phyloP scores from a whole-genome alignment of 2,113 vertebrate species.

The Macrotus californicus region DNA sequence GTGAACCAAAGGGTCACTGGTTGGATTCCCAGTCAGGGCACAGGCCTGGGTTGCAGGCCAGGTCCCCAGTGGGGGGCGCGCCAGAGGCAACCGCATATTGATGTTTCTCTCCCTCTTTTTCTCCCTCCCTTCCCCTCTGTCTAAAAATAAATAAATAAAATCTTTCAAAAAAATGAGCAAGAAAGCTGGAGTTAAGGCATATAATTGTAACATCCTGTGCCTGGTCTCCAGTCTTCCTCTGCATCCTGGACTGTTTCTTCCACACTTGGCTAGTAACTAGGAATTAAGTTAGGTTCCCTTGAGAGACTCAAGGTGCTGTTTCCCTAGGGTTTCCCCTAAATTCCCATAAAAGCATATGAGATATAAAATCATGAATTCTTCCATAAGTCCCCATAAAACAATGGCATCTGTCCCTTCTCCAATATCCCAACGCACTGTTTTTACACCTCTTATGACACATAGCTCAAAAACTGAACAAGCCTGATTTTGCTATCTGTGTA shows the following conservation, averaged over 20 bases:
- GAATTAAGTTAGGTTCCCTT: constrained; percentile 8
- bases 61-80: no score
- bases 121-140: no score
- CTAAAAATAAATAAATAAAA: no score
- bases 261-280: not conserved
- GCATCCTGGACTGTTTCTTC: not conserved
- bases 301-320: not conserved
- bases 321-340: not conserved
- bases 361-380: constrained; percentile 29
- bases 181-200: not conserved
- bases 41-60: no score
- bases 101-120: no score
- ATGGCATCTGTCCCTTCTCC: not conserved
- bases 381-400: not conserved
- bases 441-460: not conserved
- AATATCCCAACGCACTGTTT: not conserved
- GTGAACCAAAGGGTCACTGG: no score
- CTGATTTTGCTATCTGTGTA: not conserved
- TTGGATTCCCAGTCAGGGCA: no score
- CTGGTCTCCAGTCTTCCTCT: not conserved
- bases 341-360: not conserved
- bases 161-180: not conserved
- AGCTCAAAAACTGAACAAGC: not conserved
- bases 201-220: not conserved
- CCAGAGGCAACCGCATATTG: no score